Evolutionary conservation across 1,140 invertebrate genomes (phyloP).

Genomic region (Hylaeus volcanicus): DNA sequence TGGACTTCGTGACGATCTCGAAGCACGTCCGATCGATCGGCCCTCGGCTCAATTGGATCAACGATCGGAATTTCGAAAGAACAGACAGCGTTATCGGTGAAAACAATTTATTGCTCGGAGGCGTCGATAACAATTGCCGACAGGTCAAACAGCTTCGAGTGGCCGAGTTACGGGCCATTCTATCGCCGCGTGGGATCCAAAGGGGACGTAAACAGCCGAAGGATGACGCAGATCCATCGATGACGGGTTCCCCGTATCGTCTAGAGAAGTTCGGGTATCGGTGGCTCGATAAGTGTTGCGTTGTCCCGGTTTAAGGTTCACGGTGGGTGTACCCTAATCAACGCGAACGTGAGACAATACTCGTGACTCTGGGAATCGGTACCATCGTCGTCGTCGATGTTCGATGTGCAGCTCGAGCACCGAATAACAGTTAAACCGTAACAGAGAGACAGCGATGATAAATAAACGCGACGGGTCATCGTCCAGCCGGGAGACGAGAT

Average conservation of each 20-base stretch:
- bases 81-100: neutral
- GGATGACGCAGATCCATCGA: neutral
- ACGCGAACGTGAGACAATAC: neutral
- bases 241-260: neutral
- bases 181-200: neutral
- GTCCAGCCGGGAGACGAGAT: slow-evolving; percentile 69
- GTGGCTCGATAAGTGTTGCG: neutral
- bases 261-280: neutral
- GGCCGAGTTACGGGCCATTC: neutral
- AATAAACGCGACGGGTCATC: slow-evolving; percentile 72
- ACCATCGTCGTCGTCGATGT: neutral
- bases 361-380: neutral
- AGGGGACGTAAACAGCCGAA: neutral
- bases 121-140: neutral
- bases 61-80: neutral
- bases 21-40: no score
- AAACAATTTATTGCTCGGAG: neutral
- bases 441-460: slow-evolving; percentile 59
- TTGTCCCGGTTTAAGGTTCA: neutral
- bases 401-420: slow-evolving; percentile 24
- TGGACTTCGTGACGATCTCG: neutral
- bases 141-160: neutral
- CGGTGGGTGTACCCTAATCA: neutral
- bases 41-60: neutral
- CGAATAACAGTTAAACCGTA: slow-evolving; percentile 58